Evolutionary conservation across 1,140 invertebrate species (phyloP), one percentile per base, ranked within the genome.

Genomic region (Eupeodes corollae): DNA sequence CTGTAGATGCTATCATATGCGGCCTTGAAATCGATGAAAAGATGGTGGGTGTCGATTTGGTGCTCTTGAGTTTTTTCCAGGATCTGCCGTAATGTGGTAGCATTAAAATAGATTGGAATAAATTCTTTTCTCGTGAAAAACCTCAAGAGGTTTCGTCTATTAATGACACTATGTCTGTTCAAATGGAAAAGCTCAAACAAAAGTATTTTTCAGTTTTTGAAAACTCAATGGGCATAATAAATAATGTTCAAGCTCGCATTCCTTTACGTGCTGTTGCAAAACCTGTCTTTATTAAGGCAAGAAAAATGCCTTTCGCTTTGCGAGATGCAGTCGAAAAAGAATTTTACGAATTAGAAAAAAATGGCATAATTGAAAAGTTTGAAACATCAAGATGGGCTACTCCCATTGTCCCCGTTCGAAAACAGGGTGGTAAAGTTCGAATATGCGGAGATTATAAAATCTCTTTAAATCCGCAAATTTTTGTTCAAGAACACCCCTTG

Each of bases 391-490:
- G 42, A 42, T 75, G 63, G 68, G 69, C 60, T 6, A 63, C 69
- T 15, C 69, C 70, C 0, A 55, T 76, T 5, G 72, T 75, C 2
- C 55, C 69, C 1, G 67, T 76, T 12, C 40, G 67, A 32, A 76
- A 76, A 58, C 53, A 51, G 26, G 57, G 67, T 52, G 67, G 65
- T 6, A 55, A 48, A 6, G 52, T 54, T 9, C 13, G 52, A 14
- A 16, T 49, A 30, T 49, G 52, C 31, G 48, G 41, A 8, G 50
- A 45, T 41, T 49, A 45, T 40, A 49, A 48, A 44, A 44, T 52
- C 12, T 52, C 57, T 14, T 38, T 57, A 31, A 58, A 57, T 47
- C 50, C 48, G n/a, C 11, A 46, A 15, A 46, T 58, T 13, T 3
- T 57, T 16, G 32, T 53, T 6, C 52, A 58, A 42, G 54, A 60